A percentile compares a stretch with the other conserved stretches of the same genome.
These are phyloP conservation scores for Pasiphila rectangulata DNA, from an alignment of 2,888 invertebrate species.

Conservation along the genomic window DNA sequence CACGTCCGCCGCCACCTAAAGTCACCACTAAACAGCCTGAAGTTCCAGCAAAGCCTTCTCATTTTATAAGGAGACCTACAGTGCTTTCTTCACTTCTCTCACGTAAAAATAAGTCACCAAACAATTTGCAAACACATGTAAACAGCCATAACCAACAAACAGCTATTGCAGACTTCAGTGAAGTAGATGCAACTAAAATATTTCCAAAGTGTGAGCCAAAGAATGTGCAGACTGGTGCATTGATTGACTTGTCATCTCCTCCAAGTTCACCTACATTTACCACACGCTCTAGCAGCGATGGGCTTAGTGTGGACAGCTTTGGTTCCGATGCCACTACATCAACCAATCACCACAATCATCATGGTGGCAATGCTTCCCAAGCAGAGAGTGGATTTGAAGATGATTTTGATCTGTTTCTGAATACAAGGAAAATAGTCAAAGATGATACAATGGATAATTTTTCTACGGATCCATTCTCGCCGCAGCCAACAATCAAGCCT, in stretches of 20 bases:
- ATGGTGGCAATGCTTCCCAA: constrained; percentile 85
- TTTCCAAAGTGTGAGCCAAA: constrained; percentile 74
- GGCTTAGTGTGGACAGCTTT: constrained; percentile 87
- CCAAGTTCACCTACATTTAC: constrained; percentile 88
- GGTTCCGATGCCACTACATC: constrained; percentile 86
- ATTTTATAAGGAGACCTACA: constrained; percentile 74
- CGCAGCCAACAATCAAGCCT: constrained; percentile 58
- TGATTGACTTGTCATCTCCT: constrained; percentile 87
- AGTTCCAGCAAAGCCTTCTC: constrained; percentile 74
- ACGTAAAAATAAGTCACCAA: constrained; percentile 60
- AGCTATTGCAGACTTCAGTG: constrained; percentile 49
- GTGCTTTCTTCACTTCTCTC: constrained; percentile 65
- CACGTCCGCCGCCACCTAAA: constrained; percentile 86
- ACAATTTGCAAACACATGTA: constrained; percentile 26
- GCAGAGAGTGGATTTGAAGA: constrained; percentile 92
- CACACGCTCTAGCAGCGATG: constrained; percentile 87
- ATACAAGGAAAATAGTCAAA: constrained; percentile 62
- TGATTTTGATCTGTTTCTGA: constrained; percentile 86
- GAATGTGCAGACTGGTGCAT: constrained; percentile 74
- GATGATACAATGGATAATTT: constrained; percentile 78
- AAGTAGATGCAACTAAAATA: constrained; percentile 60
- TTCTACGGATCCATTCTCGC: constrained; percentile 80
- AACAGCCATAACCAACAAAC: constrained; percentile 41
- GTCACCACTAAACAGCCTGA: constrained; percentile 62
- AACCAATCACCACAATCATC: constrained; percentile 75